phyloP scores from a whole-genome alignment of 2,797 vertebrate species.

The Lepilemur ruficaudatus region DNA sequence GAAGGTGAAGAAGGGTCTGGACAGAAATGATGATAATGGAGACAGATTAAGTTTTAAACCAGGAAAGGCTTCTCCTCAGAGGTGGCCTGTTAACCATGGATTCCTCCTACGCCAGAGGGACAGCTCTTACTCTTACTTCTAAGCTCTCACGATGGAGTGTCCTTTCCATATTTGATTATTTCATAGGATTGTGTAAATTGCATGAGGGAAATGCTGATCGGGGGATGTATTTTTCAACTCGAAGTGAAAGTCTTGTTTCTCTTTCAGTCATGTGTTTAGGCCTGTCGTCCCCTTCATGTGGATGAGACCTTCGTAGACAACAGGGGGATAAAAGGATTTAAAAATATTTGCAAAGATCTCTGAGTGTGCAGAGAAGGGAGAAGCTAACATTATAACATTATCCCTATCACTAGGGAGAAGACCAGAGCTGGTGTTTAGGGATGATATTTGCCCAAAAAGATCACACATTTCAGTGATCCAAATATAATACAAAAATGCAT shows the following conservation, averaged over 20 bases:
- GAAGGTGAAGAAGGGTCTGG: neutral
- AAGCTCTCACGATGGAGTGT: no score
- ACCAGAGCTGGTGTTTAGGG: neutral
- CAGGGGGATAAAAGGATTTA: neutral
- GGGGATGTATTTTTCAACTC: neutral
- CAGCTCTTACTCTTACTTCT: neutral
- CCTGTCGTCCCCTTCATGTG: neutral
- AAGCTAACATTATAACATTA: no score
- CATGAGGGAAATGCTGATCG: neutral
- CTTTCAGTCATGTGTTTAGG: neutral
- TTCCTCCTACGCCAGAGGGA: neutral
- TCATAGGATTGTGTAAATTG: neutral
- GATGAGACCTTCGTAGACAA: neutral
- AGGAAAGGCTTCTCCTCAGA: neutral
- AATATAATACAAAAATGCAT: neutral
- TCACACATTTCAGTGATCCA: neutral
- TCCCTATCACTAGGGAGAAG: neutral
- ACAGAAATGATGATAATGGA: neutral
- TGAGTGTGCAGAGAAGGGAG: neutral
- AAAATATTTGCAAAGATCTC: neutral
- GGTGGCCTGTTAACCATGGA: neutral
- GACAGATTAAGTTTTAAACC: neutral
- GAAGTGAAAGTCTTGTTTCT: neutral
- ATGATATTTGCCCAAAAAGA: neutral
- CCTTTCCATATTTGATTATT: neutral